Evolutionary conservation across 1,140 invertebrate genomes (phyloP).

Genomic region (Drosophila virilis): DNA sequence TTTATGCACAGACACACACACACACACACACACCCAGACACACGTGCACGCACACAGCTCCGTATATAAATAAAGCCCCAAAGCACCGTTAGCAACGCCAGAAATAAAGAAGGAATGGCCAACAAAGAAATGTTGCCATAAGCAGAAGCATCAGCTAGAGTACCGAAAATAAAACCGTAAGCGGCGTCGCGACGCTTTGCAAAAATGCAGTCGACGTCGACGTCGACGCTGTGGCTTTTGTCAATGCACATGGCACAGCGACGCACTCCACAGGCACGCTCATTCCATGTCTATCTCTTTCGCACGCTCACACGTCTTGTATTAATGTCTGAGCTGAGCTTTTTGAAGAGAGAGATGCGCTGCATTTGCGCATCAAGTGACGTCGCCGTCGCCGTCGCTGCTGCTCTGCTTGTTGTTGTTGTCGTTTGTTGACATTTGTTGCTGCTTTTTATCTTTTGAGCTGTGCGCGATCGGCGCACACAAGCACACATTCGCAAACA

Average conservation of each 20-base stretch:
- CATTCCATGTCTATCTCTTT: slow-evolving; percentile 11
- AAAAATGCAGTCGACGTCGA: slow-evolving; percentile 18
- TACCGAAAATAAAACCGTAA: slow-evolving; percentile 52
- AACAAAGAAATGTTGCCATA: slow-evolving; percentile 48
- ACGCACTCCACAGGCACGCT: not conserved
- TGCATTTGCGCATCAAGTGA: slow-evolving; percentile 2
- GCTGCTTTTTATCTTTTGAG: slow-evolving; percentile 46
- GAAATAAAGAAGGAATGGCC: slow-evolving; percentile 51
- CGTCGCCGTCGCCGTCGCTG: slow-evolving; percentile 4
- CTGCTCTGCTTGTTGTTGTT: slow-evolving; percentile 15
- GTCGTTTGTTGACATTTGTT: slow-evolving; percentile 27
- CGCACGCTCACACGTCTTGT: not conserved
- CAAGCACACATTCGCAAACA: slow-evolving; percentile 10
- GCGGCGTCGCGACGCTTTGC: slow-evolving; percentile 15
- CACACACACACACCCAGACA: slow-evolving; percentile 14
- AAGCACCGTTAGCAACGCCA: slow-evolving; percentile 77
- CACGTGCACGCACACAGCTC: slow-evolving; percentile 7
- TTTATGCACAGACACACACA: slow-evolving; percentile 41
- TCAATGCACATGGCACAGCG: slow-evolving; percentile 20
- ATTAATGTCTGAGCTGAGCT: slow-evolving; percentile 19
- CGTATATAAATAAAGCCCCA: slow-evolving; percentile 62
- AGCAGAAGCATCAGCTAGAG: slow-evolving; percentile 23
- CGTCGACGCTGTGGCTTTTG: slow-evolving; percentile 1
- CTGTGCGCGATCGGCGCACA: slow-evolving; percentile 40
- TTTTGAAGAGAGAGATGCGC: slow-evolving; percentile 10